Conservation (phyloP, 2,888 invertebrate genomes). For the Desoria tigrina region DNA sequence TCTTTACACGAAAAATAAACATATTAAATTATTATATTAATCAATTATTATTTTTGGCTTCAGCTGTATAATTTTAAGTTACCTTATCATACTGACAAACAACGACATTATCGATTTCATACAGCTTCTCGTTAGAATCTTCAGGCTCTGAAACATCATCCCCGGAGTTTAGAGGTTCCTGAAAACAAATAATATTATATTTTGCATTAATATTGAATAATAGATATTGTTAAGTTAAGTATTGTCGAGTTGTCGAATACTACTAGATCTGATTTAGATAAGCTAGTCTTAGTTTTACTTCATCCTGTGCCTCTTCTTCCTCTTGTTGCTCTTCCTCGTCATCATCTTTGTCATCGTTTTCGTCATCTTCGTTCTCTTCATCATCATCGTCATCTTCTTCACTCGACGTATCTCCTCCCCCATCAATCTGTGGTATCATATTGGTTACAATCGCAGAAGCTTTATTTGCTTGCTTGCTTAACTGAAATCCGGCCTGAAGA, state of each 20-base stretch:
- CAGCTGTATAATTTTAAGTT: too few relatives aligned
- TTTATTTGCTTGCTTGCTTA: not conserved
- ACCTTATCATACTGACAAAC: conserved; percentile 99
- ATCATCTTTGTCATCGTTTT: conserved; percentile 54
- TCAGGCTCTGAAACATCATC: conserved; percentile 92
- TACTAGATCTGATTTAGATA: too few relatives aligned
- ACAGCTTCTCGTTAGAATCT: conserved; percentile 81
- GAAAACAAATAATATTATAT: too few relatives aligned
- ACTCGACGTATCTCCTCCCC: conserved; percentile 59
- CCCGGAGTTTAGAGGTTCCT: conserved; percentile 92
- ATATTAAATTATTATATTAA: not conserved
- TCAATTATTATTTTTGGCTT: not conserved
- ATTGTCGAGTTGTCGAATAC: not conserved
- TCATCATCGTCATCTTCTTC: conserved; percentile 69
- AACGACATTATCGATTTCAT: conserved; percentile 98
- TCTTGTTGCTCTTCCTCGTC: conserved; percentile 61
- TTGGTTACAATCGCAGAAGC: conserved; percentile 2
- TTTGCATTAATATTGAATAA: not conserved
- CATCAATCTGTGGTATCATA: conserved; percentile 57
- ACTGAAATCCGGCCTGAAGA: conserved; percentile 58
- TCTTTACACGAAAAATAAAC: conserved; percentile 62
- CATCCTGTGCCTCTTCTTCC: conserved; percentile 67
- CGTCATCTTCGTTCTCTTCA: conserved; percentile 69
- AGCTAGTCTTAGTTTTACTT: too few relatives aligned
- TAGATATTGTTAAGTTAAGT: not conserved